Evolutionary conservation across 2,888 invertebrate species (phyloP).

Genomic region (Prosapia bicincta): DNA sequence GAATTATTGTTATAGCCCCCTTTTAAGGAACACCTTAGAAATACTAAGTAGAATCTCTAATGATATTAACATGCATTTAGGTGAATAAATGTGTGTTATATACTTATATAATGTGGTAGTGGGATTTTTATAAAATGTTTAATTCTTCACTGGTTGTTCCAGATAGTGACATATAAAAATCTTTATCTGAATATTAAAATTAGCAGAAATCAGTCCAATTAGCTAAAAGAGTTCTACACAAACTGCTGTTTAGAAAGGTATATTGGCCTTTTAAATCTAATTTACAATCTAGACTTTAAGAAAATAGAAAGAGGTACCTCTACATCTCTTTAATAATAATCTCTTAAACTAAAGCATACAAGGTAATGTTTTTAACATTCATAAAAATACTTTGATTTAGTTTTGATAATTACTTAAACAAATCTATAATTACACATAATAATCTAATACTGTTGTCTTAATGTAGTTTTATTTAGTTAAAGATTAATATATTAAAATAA

Average conservation of each 20-base stretch:
- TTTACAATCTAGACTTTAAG: not conserved
- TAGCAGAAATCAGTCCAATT: not conserved
- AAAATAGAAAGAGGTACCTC: not conserved
- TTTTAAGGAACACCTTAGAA: no score
- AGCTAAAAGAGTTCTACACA: not conserved
- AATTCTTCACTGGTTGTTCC: no score
- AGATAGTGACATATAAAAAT: no score
- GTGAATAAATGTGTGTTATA: no score
- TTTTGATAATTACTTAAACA: not conserved
- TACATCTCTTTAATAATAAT: not conserved
- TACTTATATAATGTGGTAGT: no score
- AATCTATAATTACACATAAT: not conserved
- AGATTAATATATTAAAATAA: not conserved
- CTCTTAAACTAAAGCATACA: not conserved
- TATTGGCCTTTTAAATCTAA: not conserved
- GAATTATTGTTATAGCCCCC: no score
- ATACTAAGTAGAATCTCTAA: no score
- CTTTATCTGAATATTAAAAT: no score
- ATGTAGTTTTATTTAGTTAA: not conserved
- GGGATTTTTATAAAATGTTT: no score
- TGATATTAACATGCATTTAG: no score
- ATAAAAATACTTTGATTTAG: conserved; percentile 2
- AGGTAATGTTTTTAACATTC: not conserved
- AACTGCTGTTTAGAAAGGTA: not conserved
- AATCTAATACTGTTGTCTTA: not conserved